Evolutionary conservation across 2,113 vertebrate species (phyloP).

Genomic region (Tychaedon coryphoeus): DNA sequence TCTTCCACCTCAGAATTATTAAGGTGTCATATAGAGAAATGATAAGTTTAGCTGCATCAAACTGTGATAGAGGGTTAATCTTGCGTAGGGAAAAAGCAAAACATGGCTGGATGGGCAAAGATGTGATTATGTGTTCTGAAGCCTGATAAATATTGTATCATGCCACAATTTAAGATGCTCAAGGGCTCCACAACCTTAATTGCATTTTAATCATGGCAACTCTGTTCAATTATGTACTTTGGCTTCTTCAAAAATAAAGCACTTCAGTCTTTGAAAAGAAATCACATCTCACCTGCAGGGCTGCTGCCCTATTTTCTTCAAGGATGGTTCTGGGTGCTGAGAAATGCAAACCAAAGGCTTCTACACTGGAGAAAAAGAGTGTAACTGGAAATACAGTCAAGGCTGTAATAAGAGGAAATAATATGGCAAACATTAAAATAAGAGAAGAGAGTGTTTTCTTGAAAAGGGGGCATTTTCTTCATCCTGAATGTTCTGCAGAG

Average conservation of each 20-base stretch:
- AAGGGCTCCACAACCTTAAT: conserved; percentile 18
- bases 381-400: not conserved
- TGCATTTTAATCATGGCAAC: conserved; percentile 24
- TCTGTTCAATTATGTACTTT: conserved; percentile 6
- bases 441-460: not conserved
- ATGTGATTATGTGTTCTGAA: conserved; percentile 35
- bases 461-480: not conserved
- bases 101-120: conserved; percentile 1
- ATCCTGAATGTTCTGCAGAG: not conserved
- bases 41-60: not conserved
- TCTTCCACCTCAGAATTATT: not conserved
- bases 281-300: not conserved
- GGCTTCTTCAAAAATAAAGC: not conserved
- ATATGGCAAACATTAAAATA: not conserved
- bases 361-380: accelerated
- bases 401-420: not conserved
- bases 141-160: conserved; percentile 40
- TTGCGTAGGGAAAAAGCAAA: not conserved
- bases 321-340: not conserved
- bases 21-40: not conserved
- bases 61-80: not conserved
- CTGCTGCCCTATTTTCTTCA: not conserved
- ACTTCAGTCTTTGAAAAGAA: not conserved
- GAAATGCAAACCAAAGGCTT: not conserved
- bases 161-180: not conserved